Evolutionary conservation across 2,113 vertebrate species (phyloP).

Genomic region (Mobula hypostoma): DNA sequence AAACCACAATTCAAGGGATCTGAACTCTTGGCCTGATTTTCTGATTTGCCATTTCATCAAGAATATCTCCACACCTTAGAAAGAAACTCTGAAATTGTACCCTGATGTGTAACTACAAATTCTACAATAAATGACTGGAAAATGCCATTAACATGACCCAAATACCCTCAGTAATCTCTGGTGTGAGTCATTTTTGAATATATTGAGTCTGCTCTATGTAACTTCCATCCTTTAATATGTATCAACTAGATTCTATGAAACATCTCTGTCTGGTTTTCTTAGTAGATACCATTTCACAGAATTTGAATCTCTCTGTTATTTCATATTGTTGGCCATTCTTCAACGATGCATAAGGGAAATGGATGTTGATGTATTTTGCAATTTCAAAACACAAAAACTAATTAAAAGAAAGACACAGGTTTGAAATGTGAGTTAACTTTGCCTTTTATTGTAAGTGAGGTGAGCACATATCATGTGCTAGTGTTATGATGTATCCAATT

Average conservation of each 20-base stretch:
- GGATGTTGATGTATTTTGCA: background rate
- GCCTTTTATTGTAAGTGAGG: too few relatives aligned
- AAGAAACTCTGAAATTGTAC: background rate
- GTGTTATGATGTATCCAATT: too few relatives aligned
- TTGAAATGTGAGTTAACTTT: too few relatives aligned
- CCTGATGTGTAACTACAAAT: background rate
- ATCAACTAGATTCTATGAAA: background rate
- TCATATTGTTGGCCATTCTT: background rate
- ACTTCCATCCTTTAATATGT: background rate
- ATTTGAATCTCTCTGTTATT: background rate
- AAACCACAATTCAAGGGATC: background rate
- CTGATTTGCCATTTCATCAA: background rate
- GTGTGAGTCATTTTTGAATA: background rate
- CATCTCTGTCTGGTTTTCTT: background rate
- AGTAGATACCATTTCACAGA: background rate
- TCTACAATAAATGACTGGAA: background rate
- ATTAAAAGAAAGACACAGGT: too few relatives aligned
- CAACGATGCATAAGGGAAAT: background rate
- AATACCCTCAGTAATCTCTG: too few relatives aligned
- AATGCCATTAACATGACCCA: background rate
- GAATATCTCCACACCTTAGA: background rate
- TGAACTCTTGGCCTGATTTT: background rate
- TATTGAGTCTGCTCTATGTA: background rate
- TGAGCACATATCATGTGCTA: too few relatives aligned
- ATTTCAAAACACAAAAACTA: too few relatives aligned